A percentile compares a stretch with the other conserved stretches of the same genome.
Conservation (phyloP, 2,113 vertebrate species). For the Alosa alosa region DNA sequence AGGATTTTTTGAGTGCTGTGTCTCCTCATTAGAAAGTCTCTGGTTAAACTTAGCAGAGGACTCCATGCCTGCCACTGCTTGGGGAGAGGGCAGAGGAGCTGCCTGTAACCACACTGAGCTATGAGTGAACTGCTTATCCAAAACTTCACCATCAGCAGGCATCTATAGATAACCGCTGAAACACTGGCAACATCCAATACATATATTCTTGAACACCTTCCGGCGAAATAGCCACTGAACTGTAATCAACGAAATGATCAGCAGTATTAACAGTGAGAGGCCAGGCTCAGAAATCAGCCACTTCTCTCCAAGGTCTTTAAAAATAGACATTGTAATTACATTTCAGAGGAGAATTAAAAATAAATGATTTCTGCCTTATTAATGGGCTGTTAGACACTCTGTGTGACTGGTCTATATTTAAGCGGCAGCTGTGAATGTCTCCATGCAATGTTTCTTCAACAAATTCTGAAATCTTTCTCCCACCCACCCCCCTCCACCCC, state of each 20-base stretch:
- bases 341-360: slow-evolving; percentile 79
- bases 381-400: slow-evolving; percentile 58
- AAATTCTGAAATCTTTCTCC: neutral
- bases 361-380: slow-evolving; percentile 83
- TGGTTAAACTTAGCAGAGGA: no score
- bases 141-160: neutral
- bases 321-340: slow-evolving; percentile 80
- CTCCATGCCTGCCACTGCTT: no score
- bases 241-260: neutral
- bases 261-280: slow-evolving; percentile 20
- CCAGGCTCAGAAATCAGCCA: slow-evolving; percentile 52
- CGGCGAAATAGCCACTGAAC: neutral
- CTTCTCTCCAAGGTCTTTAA: slow-evolving; percentile 60
- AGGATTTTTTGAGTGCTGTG: no score
- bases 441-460: slow-evolving; percentile 52
- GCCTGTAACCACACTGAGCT: no score
- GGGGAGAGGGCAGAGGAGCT: no score
- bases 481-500: neutral
- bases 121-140: no score
- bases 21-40: no score
- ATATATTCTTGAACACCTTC: neutral
- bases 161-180: neutral
- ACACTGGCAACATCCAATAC: neutral
- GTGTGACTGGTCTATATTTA: slow-evolving; percentile 63
- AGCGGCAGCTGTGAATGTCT: slow-evolving; percentile 50